Conservation (phyloP, 64 coral and sea anemone species). For the Montipora foliosa region DNA sequence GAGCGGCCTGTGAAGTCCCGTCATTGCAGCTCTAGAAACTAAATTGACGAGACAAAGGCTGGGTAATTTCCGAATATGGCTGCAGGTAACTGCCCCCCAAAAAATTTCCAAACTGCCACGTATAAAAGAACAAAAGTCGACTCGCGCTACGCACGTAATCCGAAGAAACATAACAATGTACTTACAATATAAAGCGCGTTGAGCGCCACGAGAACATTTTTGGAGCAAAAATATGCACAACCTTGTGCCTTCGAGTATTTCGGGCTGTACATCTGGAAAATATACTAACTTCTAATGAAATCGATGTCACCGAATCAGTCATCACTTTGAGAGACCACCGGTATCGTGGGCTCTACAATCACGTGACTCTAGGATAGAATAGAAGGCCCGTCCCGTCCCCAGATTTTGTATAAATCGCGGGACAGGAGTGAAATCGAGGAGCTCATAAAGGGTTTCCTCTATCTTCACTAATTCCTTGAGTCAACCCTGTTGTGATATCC, state of each 20-base stretch:
- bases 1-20: no score
- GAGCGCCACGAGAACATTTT: conserved; percentile 90
- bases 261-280: conserved; percentile 79
- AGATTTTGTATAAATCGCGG: no score
- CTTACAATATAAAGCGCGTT: conserved; percentile 97
- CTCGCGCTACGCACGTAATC: neutral
- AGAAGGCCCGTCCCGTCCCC: neutral
- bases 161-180: neutral
- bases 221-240: conserved; percentile 95
- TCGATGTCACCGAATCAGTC: neutral
- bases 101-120: neutral
- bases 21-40: no score
- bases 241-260: conserved; percentile 90
- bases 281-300: neutral
- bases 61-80: neutral
- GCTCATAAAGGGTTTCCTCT: no score
- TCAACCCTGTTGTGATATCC: no score
- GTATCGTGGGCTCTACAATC: conserved; percentile 24
- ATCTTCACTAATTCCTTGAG: no score
- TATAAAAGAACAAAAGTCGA: neutral
- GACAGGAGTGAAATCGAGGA: no score
- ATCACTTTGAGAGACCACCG: neutral
- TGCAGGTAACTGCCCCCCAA: neutral
- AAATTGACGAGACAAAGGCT: neutral
- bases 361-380: neutral